Conservation (phyloP, 2,888 invertebrate genomes). For the Pristionchus entomophagus region DNA sequence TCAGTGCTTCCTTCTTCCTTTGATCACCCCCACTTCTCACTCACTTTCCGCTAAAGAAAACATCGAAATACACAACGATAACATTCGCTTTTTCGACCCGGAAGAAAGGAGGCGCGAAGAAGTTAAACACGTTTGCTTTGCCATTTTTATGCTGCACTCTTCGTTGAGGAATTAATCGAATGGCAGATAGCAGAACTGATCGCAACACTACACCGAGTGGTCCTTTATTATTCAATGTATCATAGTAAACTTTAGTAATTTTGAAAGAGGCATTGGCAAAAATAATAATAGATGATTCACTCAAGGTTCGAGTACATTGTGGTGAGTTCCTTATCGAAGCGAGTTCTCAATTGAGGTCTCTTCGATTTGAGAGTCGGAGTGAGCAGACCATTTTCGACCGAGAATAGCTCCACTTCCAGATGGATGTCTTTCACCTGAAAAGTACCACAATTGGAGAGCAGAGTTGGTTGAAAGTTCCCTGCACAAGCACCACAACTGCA, state of each 20-base stretch:
- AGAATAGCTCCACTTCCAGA: conserved; percentile 85
- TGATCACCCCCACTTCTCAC: conserved; percentile 2
- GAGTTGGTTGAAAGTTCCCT: too few relatives aligned
- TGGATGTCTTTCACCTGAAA: conserved; percentile 27
- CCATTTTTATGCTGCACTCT: background rate
- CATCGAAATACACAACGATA: background rate
- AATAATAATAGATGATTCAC: background rate
- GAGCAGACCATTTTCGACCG: conserved; percentile 94
- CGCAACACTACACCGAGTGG: too few relatives aligned
- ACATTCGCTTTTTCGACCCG: background rate
- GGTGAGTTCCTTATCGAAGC: background rate
- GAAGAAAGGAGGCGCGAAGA: background rate
- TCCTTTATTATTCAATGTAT: too few relatives aligned
- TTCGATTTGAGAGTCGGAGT: conserved; percentile 92
- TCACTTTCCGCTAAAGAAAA: conserved; percentile 36
- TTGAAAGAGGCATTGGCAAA: too few relatives aligned
- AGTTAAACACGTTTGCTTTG: background rate
- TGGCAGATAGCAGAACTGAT: too few relatives aligned
- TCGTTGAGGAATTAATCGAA: background rate
- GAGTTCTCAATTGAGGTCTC: conserved; percentile 64
- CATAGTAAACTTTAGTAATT: too few relatives aligned
- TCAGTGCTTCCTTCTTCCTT: conserved; percentile 15
- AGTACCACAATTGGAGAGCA: too few relatives aligned
- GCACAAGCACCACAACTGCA: conserved; percentile 76
- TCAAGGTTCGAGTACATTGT: conserved; percentile 1